These are phyloP conservation scores for Oenanthe melanoleuca DNA, from an alignment of 2,113 vertebrate genomes.

Conservation along the genomic window DNA sequence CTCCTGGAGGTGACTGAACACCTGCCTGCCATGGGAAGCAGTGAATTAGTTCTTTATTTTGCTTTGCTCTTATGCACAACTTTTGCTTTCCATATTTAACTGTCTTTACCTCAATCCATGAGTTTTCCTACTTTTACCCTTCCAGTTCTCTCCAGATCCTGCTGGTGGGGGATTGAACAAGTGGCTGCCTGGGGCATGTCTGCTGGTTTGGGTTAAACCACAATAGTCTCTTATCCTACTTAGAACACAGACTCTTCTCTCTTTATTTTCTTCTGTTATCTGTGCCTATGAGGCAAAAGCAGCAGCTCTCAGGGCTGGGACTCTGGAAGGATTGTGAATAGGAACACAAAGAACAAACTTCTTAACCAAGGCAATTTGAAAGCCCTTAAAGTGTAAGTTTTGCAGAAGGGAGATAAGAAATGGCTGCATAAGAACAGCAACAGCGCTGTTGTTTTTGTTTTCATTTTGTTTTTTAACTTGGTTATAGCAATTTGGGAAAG, in stretches of 20 bases:
- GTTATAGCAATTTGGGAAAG: neutral
- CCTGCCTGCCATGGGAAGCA: neutral
- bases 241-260: neutral
- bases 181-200: too few species aligned
- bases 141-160: neutral
- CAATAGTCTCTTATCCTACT: neutral
- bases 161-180: rapidly evolving
- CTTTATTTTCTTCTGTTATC: neutral
- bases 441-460: neutral
- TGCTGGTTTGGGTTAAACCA: neutral
- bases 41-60: neutral
- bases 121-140: neutral
- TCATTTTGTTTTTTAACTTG: neutral
- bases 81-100: neutral
- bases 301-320: neutral
- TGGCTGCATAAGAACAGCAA: neutral
- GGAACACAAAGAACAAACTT: neutral
- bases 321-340: neutral
- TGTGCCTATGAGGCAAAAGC: neutral
- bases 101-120: neutral
- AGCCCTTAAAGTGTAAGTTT: neutral
- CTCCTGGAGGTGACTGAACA: neutral
- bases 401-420: neutral
- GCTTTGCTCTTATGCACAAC: neutral
- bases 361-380: neutral